Conservation (phyloP, 2,797 vertebrate genomes). For the Silurus aristotelis region DNA sequence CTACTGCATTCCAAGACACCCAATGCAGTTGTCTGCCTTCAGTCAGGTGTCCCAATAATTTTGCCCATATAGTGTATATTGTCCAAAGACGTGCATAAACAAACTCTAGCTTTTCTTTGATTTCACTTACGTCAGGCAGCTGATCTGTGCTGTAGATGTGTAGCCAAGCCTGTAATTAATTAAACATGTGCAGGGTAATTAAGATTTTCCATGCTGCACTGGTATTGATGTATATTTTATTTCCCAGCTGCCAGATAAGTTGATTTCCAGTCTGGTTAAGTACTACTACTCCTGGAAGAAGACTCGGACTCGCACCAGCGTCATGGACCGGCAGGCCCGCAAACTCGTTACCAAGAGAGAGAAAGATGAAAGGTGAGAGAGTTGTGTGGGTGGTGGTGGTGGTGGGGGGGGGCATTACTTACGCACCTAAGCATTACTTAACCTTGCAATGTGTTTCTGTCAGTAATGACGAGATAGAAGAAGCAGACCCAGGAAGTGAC, state of each 20-base stretch:
- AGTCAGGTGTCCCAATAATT: too few relatives aligned
- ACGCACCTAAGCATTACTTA: background rate
- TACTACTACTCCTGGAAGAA: slow-evolving; percentile 97
- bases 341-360: slow-evolving; percentile 84
- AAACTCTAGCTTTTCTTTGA: too few relatives aligned
- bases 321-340: slow-evolving; percentile 92
- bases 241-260: slow-evolving; percentile 85
- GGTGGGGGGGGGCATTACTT: too few relatives aligned
- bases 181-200: background rate
- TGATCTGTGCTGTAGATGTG: background rate
- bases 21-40: too few relatives aligned
- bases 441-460: slow-evolving; percentile 31
- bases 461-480: slow-evolving; percentile 81
- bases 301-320: slow-evolving; percentile 86
- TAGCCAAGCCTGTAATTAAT: background rate
- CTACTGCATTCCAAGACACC: too few relatives aligned
- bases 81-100: background rate
- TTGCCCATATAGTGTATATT: background rate
- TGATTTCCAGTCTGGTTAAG: slow-evolving; percentile 89
- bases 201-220: background rate
- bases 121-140: background rate
- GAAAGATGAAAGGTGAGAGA: slow-evolving; percentile 83
- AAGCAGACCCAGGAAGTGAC: slow-evolving; percentile 76
- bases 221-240: slow-evolving; percentile 13
- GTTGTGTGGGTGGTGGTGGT: too few relatives aligned